Base-by-base conservation (phyloP, 2,797 vertebrate species). In the Rhinichthys osculus region DNA sequence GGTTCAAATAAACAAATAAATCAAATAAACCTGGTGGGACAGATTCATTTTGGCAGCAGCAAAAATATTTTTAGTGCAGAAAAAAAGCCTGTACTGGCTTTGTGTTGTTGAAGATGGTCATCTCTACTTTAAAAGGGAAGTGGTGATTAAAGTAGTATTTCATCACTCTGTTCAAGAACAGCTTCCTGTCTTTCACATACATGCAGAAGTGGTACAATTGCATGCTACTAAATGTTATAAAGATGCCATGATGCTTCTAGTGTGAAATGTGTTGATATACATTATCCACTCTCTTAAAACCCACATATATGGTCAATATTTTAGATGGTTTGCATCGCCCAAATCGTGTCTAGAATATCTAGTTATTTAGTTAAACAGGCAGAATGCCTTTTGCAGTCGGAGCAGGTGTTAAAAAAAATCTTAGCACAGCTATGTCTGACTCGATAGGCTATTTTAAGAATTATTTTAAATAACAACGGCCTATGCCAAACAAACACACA, bases 111-210 rank as follows among this genome's bases (percentile, higher is more conserved):
- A 76, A 67, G 27, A 76, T 76, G 57, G n/a, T 47, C n/a, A 33
- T 33, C 50, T 78, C 64, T 44, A 8, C 50, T 38, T 72, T 50
- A 50, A 71, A 80, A 73, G 84, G 42, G 77, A 85, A 85, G 84
- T 73, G 52, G 21, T 62, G 2, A 23, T 73, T 73, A 47, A 80
- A 73, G 57, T 80, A 42, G 19, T 19, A 79, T 85, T 85, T 80
- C 77, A 81, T 64, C 52, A 85, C 52, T 64, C 4, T 57, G 67
- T 78, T 77, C 76, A 78, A 85, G 35, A 79, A 71, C 83, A 57
- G 77, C 52, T 79, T 85, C 77, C 83, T 42, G 83, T 70, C 72
- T 52, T 76, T 9, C 11, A 57, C 38, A 35, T 78, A 57, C 7
- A 38, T 78, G 35, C 47, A 78, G 38, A 84, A 84, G 82, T 67